Base-by-base conservation (phyloP, 2,797 vertebrate genomes). In the Saxicola maurus region DNA sequence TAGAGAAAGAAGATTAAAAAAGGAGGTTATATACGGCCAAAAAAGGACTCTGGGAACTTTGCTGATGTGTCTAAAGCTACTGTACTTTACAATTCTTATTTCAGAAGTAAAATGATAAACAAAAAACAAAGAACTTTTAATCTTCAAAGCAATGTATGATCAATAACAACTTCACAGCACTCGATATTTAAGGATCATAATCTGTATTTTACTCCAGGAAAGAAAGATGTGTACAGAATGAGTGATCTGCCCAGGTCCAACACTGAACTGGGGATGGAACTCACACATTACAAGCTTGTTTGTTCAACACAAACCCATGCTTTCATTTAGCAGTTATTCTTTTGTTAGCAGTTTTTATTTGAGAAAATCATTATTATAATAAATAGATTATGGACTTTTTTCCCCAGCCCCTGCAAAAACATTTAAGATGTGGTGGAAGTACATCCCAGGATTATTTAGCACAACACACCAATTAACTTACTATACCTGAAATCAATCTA, bases 101-200 rank as follows among this genome's bases (percentile, higher is more conserved):
- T 95, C 83, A 93, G 87, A 92, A 90, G 56, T 87, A 91, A 88
- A 93, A 90, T 21, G 46, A 86, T 78, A 92, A 94, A 94, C 88
- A 94, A 82, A 94, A 94, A 87, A 8, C 90, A 95, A 93, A 91
- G 91, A 48, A 33, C 82, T 85, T 92, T 87, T 89, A 82, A 93
- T 94, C 91, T 92, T 94, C 86, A 95, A 90, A 94, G 90, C 62
- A 16, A 31, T 3, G 16, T 52, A 75, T 51, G 78, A 92, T 91
- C 88, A 94, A 59, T 91, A 92, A 86, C 56, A 91, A 85, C 91
- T 93, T 93, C 88, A 88, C 6, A 84, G 75, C 84, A 74, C 66
- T 88, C 2, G 0, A 82, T 84, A 90, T 31, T 77, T 72, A 72
- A 87, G 84, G 51, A 91, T 55, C 59, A 62, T n/a, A 82, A 94